Percentiles rank a stretch among this genome's conserved stretches.
Evolutionary conservation across 2,797 vertebrate genomes (phyloP).

Genomic region (Otolemur crassicaudatus): DNA sequence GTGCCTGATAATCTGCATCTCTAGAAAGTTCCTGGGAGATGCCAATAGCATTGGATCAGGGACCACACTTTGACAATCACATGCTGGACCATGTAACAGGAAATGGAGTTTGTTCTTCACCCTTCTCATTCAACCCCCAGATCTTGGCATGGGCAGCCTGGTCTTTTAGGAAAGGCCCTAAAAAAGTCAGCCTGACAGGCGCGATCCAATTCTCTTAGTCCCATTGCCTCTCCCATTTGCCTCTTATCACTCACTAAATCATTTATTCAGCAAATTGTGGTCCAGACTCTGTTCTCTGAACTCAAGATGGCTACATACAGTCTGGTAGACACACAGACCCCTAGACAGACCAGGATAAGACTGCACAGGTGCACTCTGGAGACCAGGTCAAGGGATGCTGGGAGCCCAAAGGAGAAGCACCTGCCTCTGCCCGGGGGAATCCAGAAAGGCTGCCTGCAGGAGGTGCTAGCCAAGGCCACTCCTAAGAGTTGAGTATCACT

Average conservation of each 20-base stretch:
- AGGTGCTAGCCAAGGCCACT: neutral
- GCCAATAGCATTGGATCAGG: too few species aligned
- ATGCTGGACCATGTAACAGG: rapidly evolving
- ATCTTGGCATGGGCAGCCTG: neutral
- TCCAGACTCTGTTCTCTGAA: neutral
- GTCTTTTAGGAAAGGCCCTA: neutral
- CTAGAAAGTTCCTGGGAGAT: neutral
- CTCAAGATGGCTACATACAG: neutral
- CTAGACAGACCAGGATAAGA: neutral
- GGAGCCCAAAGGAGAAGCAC: neutral
- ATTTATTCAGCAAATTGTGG: neutral
- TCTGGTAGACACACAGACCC: neutral
- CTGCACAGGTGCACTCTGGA: neutral
- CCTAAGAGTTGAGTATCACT: neutral
- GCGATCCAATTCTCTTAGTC: neutral
- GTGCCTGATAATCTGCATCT: neutral
- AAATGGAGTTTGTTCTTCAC: neutral
- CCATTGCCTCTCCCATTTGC: neutral
- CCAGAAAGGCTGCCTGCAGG: neutral
- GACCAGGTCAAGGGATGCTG: neutral
- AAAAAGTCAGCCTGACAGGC: neutral
- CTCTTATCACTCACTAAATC: neutral
- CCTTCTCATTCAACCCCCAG: neutral
- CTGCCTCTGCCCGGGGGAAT: neutral
- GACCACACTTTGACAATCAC: neutral